These are phyloP conservation scores for Eilema sororculum DNA, from an alignment of 2,888 invertebrate genomes.

Conservation along the genomic window DNA sequence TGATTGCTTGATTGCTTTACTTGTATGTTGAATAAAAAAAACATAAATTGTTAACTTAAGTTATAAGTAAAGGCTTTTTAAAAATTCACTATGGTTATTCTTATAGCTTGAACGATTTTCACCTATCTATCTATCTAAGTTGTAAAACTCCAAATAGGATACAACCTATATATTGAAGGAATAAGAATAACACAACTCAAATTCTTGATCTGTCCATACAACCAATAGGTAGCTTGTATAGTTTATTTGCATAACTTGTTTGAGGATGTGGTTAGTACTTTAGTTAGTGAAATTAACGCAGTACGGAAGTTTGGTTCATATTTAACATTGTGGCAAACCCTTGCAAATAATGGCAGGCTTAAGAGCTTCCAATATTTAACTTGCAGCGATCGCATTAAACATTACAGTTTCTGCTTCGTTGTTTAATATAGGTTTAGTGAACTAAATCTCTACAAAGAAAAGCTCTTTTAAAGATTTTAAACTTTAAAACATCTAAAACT, in stretches of 20 bases:
- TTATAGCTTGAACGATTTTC: no score
- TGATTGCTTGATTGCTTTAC: no score
- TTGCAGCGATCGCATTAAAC: conserved; percentile 9
- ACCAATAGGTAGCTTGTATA: conserved; percentile 34
- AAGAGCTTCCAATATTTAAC: conserved; percentile 32
- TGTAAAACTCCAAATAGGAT: not conserved
- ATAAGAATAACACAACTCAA: not conserved
- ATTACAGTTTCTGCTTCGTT: not conserved
- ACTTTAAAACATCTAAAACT: not conserved
- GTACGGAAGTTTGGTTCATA: conserved; percentile 41
- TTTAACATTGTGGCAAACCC: conserved; percentile 41
- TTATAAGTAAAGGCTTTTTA: no score
- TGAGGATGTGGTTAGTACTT: conserved; percentile 35
- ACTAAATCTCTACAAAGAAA: not conserved
- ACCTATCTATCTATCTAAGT: no score
- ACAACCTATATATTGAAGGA: not conserved
- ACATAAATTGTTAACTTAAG: no score
- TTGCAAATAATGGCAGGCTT: conserved; percentile 35
- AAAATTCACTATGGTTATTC: no score
- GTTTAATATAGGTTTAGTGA: not conserved
- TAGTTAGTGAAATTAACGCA: conserved; percentile 41
- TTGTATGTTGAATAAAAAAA: no score
- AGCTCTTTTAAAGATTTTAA: not conserved
- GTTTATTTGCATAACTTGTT: conserved; percentile 38
- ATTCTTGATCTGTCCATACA: not conserved